Evolutionary conservation across 2,888 invertebrate genomes (phyloP).

Genomic region (Thereva nobilitata): DNA sequence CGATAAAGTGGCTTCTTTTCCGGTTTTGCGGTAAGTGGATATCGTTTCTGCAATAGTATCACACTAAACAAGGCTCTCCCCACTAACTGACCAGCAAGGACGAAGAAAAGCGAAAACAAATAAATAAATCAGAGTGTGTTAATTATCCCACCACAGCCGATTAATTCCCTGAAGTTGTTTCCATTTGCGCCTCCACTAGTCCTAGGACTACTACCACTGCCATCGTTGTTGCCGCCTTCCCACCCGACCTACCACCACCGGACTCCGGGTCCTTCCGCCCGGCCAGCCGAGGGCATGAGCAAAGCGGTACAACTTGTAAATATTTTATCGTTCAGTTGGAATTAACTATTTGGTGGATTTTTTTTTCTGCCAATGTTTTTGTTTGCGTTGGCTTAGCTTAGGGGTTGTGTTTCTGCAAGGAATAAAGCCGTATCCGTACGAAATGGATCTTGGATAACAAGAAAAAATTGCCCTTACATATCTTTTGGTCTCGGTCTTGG

Average conservation of each 20-base stretch:
- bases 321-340: slow-evolving; percentile 32
- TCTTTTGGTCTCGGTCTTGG: slow-evolving; percentile 16
- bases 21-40: slow-evolving; percentile 17
- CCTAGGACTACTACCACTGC: background rate
- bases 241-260: too few species aligned
- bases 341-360: slow-evolving; percentile 30
- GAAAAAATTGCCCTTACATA: slow-evolving; percentile 26
- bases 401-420: background rate
- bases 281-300: too few species aligned
- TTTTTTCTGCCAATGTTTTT: slow-evolving; percentile 3
- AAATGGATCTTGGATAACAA: slow-evolving; percentile 28
- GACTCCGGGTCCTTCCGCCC: too few species aligned
- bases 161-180: slow-evolving; percentile 36
- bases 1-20: slow-evolving; percentile 17
- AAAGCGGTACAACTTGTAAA: slow-evolving; percentile 32
- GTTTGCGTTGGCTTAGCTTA: slow-evolving; percentile 3
- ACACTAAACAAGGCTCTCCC: slow-evolving; percentile 26
- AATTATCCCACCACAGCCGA: slow-evolving; percentile 37
- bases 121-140: slow-evolving; percentile 36
- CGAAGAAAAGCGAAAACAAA: slow-evolving; percentile 26
- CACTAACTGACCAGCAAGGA: background rate
- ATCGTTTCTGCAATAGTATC: slow-evolving; percentile 13
- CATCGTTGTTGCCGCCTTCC: too few species aligned
- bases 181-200: slow-evolving; percentile 31
- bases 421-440: slow-evolving; percentile 5